These are phyloP conservation scores for Cabera pusaria DNA, from an alignment of 2,888 invertebrate species.

Conservation along the genomic window DNA sequence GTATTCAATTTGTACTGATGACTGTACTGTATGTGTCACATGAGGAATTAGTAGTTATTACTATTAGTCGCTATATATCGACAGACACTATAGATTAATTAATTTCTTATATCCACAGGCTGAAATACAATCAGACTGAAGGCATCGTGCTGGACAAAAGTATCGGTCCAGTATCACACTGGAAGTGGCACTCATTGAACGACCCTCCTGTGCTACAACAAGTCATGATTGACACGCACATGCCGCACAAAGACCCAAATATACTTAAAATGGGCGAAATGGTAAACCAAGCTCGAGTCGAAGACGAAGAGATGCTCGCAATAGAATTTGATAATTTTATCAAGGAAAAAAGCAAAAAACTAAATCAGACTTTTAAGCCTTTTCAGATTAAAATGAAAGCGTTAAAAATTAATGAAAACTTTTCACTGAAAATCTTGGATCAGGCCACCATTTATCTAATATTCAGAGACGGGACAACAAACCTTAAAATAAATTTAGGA, in stretches of 20 bases:
- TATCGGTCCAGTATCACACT: constrained; percentile 68
- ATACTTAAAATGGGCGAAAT: constrained; percentile 55
- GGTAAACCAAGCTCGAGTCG: constrained; percentile 40
- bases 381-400: constrained; percentile 77
- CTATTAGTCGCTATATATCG: no score
- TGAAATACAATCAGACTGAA: constrained; percentile 77
- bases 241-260: constrained; percentile 63
- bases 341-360: constrained; percentile 68
- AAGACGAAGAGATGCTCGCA: constrained; percentile 71
- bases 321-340: constrained; percentile 74
- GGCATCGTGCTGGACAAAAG: constrained; percentile 67
- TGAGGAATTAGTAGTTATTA: no score
- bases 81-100: no score
- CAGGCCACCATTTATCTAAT: constrained; percentile 68
- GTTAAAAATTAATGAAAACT: constrained; percentile 71
- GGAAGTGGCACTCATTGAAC: constrained; percentile 76
- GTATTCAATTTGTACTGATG: no score
- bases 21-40: no score
- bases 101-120: constrained; percentile 41
- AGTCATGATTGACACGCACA: constrained; percentile 74
- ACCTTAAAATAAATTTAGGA: constrained; percentile 68
- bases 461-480: constrained; percentile 65
- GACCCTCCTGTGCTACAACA: constrained; percentile 72
- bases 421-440: constrained; percentile 67
- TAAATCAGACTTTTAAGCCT: constrained; percentile 65